Conservation (phyloP, 2,113 vertebrate species). For the Noctilio leporinus region DNA sequence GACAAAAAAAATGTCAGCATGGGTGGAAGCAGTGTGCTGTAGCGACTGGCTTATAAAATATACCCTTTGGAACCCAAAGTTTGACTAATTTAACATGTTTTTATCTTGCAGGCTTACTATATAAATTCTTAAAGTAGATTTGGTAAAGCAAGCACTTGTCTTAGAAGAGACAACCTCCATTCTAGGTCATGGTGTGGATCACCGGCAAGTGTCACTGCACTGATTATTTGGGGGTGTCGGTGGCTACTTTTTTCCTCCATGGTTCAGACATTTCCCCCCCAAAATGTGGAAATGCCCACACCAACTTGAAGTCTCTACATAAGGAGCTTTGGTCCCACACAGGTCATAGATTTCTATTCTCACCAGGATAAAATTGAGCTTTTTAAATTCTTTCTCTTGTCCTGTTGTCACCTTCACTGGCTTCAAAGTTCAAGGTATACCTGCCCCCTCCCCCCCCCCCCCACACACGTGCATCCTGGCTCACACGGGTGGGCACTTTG, state of each 20-base stretch:
- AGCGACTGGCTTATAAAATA: not conserved
- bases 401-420: not conserved
- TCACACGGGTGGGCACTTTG: not conserved
- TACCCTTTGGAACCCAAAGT: conserved; percentile 21
- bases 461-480: too few species aligned
- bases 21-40: not conserved
- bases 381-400: not conserved
- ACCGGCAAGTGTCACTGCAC: not conserved
- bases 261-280: not conserved
- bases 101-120: not conserved
- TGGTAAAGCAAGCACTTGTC: not conserved
- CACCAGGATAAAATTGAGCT: not conserved
- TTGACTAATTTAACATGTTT: conserved; percentile 44
- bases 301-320: not conserved
- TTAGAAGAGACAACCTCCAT: not conserved
- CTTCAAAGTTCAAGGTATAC: not conserved
- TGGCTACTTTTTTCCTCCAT: not conserved
- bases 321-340: not conserved
- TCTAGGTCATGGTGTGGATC: not conserved
- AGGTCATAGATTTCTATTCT: not conserved
- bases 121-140: not conserved
- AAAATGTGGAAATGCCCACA: not conserved
- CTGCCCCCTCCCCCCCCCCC: not conserved
- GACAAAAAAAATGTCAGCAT: conserved; percentile 52
- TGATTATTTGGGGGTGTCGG: not conserved